Conservation (phyloP, 2,888 invertebrate species). For the Syritta pipiens region DNA sequence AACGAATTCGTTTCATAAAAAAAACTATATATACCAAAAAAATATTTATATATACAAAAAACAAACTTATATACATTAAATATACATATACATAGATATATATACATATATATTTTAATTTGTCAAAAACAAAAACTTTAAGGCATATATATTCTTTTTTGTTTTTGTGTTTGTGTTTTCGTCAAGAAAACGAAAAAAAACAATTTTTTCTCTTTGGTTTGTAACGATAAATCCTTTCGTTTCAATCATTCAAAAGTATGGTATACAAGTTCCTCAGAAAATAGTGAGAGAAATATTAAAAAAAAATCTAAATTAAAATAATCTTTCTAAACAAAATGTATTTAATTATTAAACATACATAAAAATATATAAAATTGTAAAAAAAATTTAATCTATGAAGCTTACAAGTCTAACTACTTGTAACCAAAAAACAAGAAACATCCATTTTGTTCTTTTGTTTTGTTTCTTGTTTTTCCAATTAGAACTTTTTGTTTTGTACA, state of each 20-base stretch:
- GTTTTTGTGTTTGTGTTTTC: constrained; percentile 55
- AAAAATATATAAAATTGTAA: constrained; percentile 33
- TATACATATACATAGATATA: constrained; percentile 45
- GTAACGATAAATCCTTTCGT: constrained; percentile 68
- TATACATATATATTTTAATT: constrained; percentile 71
- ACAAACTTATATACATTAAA: constrained; percentile 70
- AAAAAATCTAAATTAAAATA: constrained; percentile 37
- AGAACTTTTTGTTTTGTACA: no score
- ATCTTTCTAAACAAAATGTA: constrained; percentile 71
- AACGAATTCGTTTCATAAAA: constrained; percentile 71
- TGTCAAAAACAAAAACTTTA: constrained; percentile 35
- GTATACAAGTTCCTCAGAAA: constrained; percentile 88
- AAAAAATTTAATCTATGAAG: constrained; percentile 29
- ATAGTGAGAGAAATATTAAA: constrained; percentile 74
- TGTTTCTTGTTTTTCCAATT: no score
- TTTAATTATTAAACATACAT: constrained; percentile 1
- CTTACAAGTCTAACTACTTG: constrained; percentile 18
- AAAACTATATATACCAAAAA: constrained; percentile 15
- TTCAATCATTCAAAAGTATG: constrained; percentile 78
- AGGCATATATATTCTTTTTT: constrained; percentile 50
- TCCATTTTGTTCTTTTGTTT: no score
- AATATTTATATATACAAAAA: constrained; percentile 13
- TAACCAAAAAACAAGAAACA: constrained; percentile 40
- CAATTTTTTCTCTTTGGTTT: constrained; percentile 71
- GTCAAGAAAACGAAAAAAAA: neutral